Base-by-base conservation (phyloP, 2,888 invertebrate species). In the Drepana falcataria region DNA sequence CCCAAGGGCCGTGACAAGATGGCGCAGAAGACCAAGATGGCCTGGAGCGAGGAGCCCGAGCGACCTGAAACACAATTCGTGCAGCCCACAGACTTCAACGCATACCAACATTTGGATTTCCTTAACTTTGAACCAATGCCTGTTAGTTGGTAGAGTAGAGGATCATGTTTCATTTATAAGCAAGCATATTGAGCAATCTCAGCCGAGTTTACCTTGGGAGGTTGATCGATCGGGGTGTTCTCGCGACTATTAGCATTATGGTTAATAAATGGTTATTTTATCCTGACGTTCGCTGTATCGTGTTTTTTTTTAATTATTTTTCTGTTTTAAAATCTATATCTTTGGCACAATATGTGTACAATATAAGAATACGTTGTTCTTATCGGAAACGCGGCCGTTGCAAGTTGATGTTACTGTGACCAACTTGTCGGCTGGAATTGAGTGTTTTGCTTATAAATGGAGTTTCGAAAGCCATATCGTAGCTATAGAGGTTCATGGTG, bases 41-140 rank as follows among this genome's bases (percentile, higher is more conserved):
- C 78, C 51, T 87, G 85, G 87, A 80, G 77, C 53, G 79, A 79
- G 51, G 68, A 62, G 48, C 35, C 37, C 6, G 48, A 61, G 2
- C 68, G 67, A n/a, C 57, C 66, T 1, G 75, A 77, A n/a, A 54
- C 69, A 2, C 63, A 68, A 52, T 75, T 72, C 49, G 60, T 57
- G 52, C 67, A 75, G 53, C 63, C 68, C 56, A 66, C 63, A 52
- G 75, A 77, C 59, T 75, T 76, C 59, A 66, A 73, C 2, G 52
- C 75, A 2, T 88, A 85, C 64, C 84, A 84, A 49, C 83, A 87
- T 60, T 56, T 87, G 84, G 89, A 91, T 66, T 85, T 81, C 59
- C 56, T 78, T 64, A 83, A 86, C 68, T 89, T 87, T 74, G 79
- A 90, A 65, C 83, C 88, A 5, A 69, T 83, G 72, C 87, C 89